Base-by-base conservation (phyloP, 2,797 vertebrate species). In the Paguma larvata region DNA sequence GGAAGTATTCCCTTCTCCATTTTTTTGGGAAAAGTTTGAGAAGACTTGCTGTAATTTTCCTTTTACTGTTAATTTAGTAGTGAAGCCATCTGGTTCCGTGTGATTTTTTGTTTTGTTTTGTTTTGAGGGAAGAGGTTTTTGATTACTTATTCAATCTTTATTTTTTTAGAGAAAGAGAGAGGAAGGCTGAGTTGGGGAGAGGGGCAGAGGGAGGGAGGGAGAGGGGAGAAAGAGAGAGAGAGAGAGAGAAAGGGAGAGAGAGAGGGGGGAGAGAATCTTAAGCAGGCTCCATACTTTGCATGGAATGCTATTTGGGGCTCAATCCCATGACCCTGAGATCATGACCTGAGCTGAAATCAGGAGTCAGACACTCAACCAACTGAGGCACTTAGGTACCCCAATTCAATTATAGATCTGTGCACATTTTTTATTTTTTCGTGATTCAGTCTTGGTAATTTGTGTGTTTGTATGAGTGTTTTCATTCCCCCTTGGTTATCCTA, bases 41-140 rank as follows among this genome's bases (percentile, higher is more conserved):
- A n/a, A 95, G 9, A 34, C n/a, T n/a, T 89, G 16, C 53, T 93
- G n/a, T 88, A 51, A 89, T 92, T 77, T 34, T 88, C 48, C 25
- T 63, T 84, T 67, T 84, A 70, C 23, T 68, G 72, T 68, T 72
- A 41, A 72, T 72, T 72, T 16, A 72, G 70, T 72, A 72, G 12
- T 72, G 70, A 72, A 72, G 70, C 38, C 23, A 25, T 72, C 38
- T 72, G 23, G 38, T 13, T 2, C 38, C 25, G 38, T 21, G 38
- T 72, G 38, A 72, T 72, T 72, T 72, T 41, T 72, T n/a, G n/a
- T n/a, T n/a, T n/a, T n/a, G n/a, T 41, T 72, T 65, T 63, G 59
- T n/a, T 59, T 85, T 27, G 59, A 25, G 41, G 21, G 70, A 72
- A 12, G 53, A 67, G 34, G 6, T 79, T 79, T 91, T 25, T 85